Percentiles rank a stretch among this genome's conserved stretches.
Conservation (phyloP, 2,113 vertebrate species). For the Halichoeres trimaculatus region DNA sequence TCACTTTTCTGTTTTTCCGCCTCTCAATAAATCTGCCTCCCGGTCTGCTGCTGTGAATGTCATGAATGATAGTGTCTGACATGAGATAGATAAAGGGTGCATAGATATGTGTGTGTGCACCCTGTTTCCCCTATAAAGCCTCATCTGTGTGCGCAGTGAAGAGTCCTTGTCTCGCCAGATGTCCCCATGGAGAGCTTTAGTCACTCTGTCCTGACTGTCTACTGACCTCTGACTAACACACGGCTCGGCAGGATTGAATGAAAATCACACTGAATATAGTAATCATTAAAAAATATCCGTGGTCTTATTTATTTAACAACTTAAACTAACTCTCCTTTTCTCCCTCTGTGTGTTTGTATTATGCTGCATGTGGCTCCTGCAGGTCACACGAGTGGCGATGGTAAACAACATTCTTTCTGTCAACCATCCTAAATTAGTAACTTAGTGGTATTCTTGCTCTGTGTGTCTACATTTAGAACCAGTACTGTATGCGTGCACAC, state of each 20-base stretch:
- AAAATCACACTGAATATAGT: conserved; percentile 7
- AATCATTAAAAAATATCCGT: neutral
- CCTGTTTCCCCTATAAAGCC: conserved; percentile 65
- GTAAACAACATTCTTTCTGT: conserved; percentile 72
- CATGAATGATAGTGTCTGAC: conserved; percentile 51
- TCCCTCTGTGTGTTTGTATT: conserved; percentile 47
- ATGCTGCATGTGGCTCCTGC: conserved; percentile 63
- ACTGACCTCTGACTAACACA: conserved; percentile 55
- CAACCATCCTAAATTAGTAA: conserved; percentile 28
- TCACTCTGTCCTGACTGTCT: conserved; percentile 58
- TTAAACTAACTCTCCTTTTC: conserved; percentile 56
- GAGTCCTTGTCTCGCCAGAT: conserved; percentile 75
- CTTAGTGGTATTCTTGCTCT: conserved; percentile 13
- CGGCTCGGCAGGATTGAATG: conserved; percentile 1
- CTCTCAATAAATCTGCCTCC: conserved; percentile 1
- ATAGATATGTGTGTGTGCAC: conserved; percentile 45
- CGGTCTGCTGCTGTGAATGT: conserved; percentile 52
- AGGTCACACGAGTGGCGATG: conserved; percentile 82
- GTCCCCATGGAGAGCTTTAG: conserved; percentile 73
- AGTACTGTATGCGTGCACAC: neutral
- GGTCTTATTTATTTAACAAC: neutral
- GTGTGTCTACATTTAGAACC: conserved; percentile 23
- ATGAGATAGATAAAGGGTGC: conserved; percentile 53
- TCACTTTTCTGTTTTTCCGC: neutral
- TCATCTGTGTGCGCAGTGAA: conserved; percentile 71